Percentiles rank a stretch among this genome's conserved stretches.
These are phyloP conservation scores for Microcebus tavaratra DNA, from an alignment of 2,113 vertebrate genomes.

Conservation along the genomic window DNA sequence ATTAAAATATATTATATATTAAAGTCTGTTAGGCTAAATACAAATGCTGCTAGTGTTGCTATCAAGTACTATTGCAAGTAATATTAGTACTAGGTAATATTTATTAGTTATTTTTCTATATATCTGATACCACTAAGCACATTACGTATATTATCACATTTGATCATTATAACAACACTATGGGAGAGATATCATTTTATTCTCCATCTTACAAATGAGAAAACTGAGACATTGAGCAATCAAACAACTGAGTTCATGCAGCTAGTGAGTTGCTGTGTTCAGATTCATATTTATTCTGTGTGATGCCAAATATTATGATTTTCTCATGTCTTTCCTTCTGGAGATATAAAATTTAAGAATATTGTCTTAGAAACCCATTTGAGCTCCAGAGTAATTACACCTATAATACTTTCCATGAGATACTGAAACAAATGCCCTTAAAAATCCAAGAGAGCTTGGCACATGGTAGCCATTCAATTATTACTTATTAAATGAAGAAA, in stretches of 20 bases:
- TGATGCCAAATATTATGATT: neutral
- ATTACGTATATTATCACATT: neutral
- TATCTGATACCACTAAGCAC: neutral
- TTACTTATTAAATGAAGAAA: slow-evolving; percentile 13
- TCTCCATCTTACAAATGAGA: neutral
- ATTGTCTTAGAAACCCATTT: neutral
- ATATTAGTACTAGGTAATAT: neutral
- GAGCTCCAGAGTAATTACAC: neutral
- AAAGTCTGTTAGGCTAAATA: neutral
- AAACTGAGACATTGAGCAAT: neutral
- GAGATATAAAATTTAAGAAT: neutral
- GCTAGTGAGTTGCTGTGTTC: neutral
- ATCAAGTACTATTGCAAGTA: neutral
- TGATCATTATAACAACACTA: neutral
- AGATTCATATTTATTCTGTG: neutral
- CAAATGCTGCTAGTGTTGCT: neutral
- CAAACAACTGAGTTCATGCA: neutral
- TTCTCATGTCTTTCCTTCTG: neutral
- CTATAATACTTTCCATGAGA: neutral
- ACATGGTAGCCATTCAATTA: neutral
- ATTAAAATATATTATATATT: neutral
- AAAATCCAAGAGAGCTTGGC: neutral
- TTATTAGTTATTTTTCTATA: neutral
- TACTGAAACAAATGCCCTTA: neutral
- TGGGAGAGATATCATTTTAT: neutral